A percentile compares a stretch with the other conserved stretches of the same genome.
Conservation (phyloP, 2,888 invertebrate genomes). For the Agrochola lota region DNA sequence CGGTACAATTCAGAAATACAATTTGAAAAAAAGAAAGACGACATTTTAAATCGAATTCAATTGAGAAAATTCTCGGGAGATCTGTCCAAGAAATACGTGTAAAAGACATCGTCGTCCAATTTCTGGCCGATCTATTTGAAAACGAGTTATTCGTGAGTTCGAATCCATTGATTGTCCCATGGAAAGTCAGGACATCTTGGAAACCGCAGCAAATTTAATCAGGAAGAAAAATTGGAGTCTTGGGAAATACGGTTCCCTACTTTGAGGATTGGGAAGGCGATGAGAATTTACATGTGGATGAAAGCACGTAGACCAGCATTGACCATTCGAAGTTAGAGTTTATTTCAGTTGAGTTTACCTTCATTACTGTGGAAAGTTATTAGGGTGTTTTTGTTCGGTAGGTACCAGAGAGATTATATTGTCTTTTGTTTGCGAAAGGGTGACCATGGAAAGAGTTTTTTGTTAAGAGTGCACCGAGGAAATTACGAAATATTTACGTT, state of each 20-base stretch:
- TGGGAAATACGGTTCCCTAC: conserved; percentile 56
- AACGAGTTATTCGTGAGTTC: conserved; percentile 53
- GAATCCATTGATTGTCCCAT: conserved; percentile 63
- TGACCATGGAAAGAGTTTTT: not conserved
- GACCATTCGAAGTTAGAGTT: conserved; percentile 52
- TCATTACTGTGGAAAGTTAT: conserved; percentile 34
- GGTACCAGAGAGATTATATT: not conserved
- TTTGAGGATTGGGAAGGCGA: conserved; percentile 25
- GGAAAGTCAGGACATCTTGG: conserved; percentile 50
- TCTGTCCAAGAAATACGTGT: conserved; percentile 54
- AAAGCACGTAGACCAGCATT: conserved; percentile 49
- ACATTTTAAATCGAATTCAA: conserved; percentile 60
- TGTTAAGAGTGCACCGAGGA: not conserved
- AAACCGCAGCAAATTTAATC: conserved; percentile 59
- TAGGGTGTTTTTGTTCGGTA: conserved; percentile 5
- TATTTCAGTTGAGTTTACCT: conserved; percentile 18
- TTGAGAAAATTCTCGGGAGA: conserved; percentile 43
- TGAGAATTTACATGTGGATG: conserved; percentile 57
- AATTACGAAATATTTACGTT: too few relatives aligned
- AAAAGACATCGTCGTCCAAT: conserved; percentile 50
- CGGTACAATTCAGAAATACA: conserved; percentile 34
- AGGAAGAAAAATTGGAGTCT: conserved; percentile 55
- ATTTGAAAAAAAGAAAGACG: conserved; percentile 47
- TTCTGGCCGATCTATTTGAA: conserved; percentile 54
- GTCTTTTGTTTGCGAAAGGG: conserved; percentile 2